Base-by-base conservation (phyloP, 2,888 invertebrate genomes). In the Lampropteryx suffumata region DNA sequence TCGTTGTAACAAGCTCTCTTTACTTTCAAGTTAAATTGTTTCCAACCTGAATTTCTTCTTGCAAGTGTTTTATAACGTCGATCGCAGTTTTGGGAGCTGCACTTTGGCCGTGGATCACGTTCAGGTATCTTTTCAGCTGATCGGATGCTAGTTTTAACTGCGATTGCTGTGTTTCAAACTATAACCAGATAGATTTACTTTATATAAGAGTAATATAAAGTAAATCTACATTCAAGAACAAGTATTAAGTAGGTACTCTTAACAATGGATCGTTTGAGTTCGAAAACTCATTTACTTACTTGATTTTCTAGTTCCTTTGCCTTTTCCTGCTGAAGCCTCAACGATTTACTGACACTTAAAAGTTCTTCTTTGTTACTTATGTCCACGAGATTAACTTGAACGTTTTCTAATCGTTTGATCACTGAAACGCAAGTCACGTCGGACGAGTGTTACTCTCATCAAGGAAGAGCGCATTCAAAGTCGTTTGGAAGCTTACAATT, bases 11-110 rank as follows among this genome's bases (percentile, higher is more conserved):
- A 52, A 59, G 50, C 37, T 53, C 41, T 37, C 43, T 60, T 56
- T n/a, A n/a, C n/a, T n/a, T 11, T 41, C 54, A 45, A 48, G 17
- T 30, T 27, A 46, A 33, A 57, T 44, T 50, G 40, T 49, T 64
- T 27, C 30, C 67, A 42, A 92, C 92, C 78, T 94, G 93, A 30
- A 94, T 92, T 82, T 96, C 96, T 73, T 96, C 95, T 68, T 94
- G 93, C 58, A 96, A 81, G 61, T 94, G 92, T 73, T 94, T 93
- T 36, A 96, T 84, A 45, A 96, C 87, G 33, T 93, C 93, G 75
- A 93, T 92, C 0, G 93, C 92, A 13, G 85, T 82, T 70, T 88
- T 89, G 17, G 90, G 90, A 17, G 79, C 71, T 37, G 90, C 82
- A 60, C 85, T 88, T 65, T 90, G 91, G 0, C 90, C 90, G 57